Evolutionary conservation across 2,113 vertebrate genomes (phyloP).

Genomic region (Poeciliopsis retropinna): DNA sequence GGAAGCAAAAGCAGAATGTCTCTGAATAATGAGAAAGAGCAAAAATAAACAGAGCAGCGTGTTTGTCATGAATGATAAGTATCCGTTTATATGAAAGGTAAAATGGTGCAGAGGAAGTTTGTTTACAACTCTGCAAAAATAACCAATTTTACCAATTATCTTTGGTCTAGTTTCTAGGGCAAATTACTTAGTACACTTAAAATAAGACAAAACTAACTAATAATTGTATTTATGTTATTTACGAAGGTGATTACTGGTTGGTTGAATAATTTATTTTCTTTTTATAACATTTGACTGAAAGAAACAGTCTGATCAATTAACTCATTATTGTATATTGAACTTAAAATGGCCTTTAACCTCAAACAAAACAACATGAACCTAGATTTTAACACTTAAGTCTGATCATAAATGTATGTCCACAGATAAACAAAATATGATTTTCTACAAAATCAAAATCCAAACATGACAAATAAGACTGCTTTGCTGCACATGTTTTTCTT

Average conservation of each 20-base stretch:
- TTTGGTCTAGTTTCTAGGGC: no score
- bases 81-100: neutral
- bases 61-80: conserved; percentile 9
- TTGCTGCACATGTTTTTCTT: neutral
- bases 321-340: no score
- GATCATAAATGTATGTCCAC: neutral
- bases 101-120: conserved; percentile 3
- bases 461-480: neutral
- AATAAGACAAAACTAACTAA: neutral
- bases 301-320: no score
- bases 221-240: no score
- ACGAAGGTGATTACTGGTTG: no score
- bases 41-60: conserved; percentile 22
- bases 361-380: no score
- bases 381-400: no score
- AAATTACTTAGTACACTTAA: no score
- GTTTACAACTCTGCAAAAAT: neutral
- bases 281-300: no score
- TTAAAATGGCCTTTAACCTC: no score
- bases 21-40: neutral
- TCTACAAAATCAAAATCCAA: neutral
- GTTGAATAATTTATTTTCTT: no score
- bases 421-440: neutral
- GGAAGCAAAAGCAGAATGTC: conserved; percentile 12
- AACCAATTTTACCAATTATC: no score